phyloP scores from a whole-genome alignment of 2,888 invertebrate species.

The Petrolisthes manimaculis region DNA sequence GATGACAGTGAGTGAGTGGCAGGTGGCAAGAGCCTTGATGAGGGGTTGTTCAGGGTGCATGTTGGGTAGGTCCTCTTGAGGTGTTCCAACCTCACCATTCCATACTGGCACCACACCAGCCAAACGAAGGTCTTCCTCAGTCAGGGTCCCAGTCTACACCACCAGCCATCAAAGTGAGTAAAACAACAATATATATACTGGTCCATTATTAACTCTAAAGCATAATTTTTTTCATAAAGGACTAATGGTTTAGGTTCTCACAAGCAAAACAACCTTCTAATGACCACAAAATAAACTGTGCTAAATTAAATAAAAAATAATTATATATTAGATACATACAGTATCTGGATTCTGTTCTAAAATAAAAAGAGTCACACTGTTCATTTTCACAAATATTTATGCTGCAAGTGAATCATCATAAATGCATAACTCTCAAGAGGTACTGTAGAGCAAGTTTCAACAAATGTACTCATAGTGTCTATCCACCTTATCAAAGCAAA shows the following conservation, averaged over 20 bases:
- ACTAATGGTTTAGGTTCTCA: background rate
- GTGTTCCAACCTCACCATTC: slow-evolving; percentile 47
- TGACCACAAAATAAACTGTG: background rate
- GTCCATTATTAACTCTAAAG: background rate
- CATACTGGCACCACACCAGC: slow-evolving; percentile 65
- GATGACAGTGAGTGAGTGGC: slow-evolving; percentile 72
- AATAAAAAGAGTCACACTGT: background rate
- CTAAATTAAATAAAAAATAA: background rate
- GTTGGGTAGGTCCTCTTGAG: slow-evolving; percentile 60
- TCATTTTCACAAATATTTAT: background rate
- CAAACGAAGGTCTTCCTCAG: slow-evolving; percentile 66
- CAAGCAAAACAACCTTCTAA: background rate
- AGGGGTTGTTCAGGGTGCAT: slow-evolving; percentile 66
- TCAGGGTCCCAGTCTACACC: slow-evolving; percentile 69
- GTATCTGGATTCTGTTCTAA: background rate
- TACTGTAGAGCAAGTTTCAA: background rate
- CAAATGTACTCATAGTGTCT: background rate
- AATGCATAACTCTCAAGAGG: background rate
- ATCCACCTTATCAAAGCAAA: slow-evolving; percentile 69
- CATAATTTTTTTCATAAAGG: too few species aligned
- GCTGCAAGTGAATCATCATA: background rate
- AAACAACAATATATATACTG: background rate
- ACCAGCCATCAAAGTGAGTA: too few species aligned
- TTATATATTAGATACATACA: background rate
- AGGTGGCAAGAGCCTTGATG: slow-evolving; percentile 71